Evolutionary conservation across 2,888 invertebrate genomes (phyloP).

Genomic region (Hololepta plana): DNA sequence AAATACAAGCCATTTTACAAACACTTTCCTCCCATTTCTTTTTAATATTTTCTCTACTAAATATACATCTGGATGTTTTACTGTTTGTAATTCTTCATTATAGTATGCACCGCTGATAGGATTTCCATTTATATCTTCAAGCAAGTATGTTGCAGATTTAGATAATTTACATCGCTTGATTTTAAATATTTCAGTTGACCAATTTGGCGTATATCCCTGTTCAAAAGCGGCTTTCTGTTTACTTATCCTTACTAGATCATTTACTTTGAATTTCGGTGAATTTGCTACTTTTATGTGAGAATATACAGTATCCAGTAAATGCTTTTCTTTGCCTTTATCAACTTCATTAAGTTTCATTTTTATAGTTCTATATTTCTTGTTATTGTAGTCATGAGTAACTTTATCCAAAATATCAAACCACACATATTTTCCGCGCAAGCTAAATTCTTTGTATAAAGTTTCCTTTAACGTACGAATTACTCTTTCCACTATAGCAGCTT

Average conservation of each 20-base stretch:
- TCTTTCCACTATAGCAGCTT: slow-evolving; percentile 15
- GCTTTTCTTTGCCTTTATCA: slow-evolving; percentile 13
- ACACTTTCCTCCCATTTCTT: slow-evolving; percentile 11
- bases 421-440: slow-evolving; percentile 10
- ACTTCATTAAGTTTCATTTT: slow-evolving; percentile 12
- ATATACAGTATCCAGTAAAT: slow-evolving; percentile 8
- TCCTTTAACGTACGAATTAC: slow-evolving; percentile 12
- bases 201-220: slow-evolving; percentile 16
- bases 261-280: slow-evolving; percentile 11
- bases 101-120: slow-evolving; percentile 17
- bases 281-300: slow-evolving; percentile 7
- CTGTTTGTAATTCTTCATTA: slow-evolving; percentile 15
- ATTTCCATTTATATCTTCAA: slow-evolving; percentile 14
- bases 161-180: slow-evolving; percentile 13
- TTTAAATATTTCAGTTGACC: slow-evolving; percentile 17
- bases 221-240: slow-evolving; percentile 9
- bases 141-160: slow-evolving; percentile 13
- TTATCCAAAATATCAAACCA: slow-evolving; percentile 11
- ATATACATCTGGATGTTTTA: slow-evolving; percentile 15
- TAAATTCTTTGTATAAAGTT: slow-evolving; percentile 11
- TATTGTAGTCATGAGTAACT: slow-evolving; percentile 13
- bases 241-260: slow-evolving; percentile 13
- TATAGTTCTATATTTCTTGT: slow-evolving; percentile 12
- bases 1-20: slow-evolving; percentile 12
- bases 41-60: slow-evolving; percentile 16